Conservation (phyloP, 2,113 vertebrate genomes). For the Struthidea cinerea region DNA sequence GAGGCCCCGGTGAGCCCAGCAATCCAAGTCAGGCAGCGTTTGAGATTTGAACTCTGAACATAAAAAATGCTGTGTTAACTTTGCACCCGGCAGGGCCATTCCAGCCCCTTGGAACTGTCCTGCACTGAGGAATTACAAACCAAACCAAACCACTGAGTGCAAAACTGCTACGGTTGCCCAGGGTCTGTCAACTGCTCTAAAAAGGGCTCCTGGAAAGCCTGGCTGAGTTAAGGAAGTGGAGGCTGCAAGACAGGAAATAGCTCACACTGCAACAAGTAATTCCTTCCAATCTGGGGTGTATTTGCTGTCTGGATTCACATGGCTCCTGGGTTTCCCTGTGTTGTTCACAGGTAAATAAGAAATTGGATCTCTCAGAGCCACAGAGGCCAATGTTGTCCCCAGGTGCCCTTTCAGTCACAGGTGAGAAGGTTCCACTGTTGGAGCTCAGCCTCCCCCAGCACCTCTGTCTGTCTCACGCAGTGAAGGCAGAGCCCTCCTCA, state of each 20-base stretch:
- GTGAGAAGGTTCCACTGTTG: background rate
- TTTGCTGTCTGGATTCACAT: background rate
- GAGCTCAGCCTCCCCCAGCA: background rate
- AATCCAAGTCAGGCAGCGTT: background rate
- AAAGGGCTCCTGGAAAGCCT: background rate
- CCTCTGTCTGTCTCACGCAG: background rate
- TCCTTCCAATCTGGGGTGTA: background rate
- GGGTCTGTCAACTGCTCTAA: background rate
- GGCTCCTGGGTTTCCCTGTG: background rate
- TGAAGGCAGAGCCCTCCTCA: background rate
- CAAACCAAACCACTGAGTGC: background rate
- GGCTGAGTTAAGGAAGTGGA: background rate
- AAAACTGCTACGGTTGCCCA: background rate
- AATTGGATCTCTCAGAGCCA: background rate
- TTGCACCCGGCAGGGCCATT: background rate
- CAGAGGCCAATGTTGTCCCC: background rate
- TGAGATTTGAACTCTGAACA: background rate
- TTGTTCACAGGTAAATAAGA: background rate
- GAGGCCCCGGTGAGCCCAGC: background rate
- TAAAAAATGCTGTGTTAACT: slow-evolving; percentile 53
- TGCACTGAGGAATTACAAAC: background rate
- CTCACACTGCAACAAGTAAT: background rate
- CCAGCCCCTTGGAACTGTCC: background rate
- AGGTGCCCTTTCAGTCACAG: background rate
- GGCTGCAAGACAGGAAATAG: background rate